Evolutionary conservation across 2,888 invertebrate species (phyloP).

Genomic region (Conchocele bisecta): DNA sequence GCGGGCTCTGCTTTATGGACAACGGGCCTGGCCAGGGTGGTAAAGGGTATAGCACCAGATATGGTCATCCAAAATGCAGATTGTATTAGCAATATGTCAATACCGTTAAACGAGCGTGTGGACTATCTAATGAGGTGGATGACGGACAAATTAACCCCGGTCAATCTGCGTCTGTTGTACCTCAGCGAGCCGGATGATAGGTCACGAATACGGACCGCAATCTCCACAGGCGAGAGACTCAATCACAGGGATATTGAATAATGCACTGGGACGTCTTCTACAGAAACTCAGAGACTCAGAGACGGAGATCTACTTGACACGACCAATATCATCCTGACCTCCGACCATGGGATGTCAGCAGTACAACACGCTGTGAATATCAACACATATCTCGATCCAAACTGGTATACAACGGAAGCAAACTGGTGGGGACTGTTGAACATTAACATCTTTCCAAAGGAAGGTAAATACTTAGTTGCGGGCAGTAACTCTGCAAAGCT

Average conservation of each 20-base stretch:
- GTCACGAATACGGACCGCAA: constrained; percentile 85
- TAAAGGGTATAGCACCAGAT: constrained; percentile 78
- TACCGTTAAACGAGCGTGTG: constrained; percentile 77
- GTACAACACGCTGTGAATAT: constrained; percentile 79
- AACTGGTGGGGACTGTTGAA: constrained; percentile 25
- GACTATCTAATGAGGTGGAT: constrained; percentile 75
- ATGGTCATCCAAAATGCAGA: constrained; percentile 53
- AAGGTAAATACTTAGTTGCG: constrained; percentile 44
- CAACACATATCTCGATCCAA: constrained; percentile 45
- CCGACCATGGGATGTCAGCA: constrained; percentile 89
- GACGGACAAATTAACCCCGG: constrained; percentile 83
- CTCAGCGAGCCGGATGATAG: constrained; percentile 88
- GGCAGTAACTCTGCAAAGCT: no score
- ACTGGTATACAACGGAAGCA: constrained; percentile 46
- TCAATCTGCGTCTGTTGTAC: constrained; percentile 88
- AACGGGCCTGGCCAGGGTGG: constrained; percentile 84
- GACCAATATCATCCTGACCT: constrained; percentile 87
- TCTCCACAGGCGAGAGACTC: constrained; percentile 82
- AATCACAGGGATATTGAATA: constrained; percentile 83
- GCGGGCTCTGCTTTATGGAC: constrained; percentile 90
- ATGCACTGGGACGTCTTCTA: constrained; percentile 83
- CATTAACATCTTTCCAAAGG: constrained; percentile 82
- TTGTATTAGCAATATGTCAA: no score
- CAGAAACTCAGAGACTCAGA: constrained; percentile 84
- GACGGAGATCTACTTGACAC: constrained; percentile 84